Evolutionary conservation across 2,888 invertebrate species (phyloP).

Genomic region (Drosophila nr. fundita): DNA sequence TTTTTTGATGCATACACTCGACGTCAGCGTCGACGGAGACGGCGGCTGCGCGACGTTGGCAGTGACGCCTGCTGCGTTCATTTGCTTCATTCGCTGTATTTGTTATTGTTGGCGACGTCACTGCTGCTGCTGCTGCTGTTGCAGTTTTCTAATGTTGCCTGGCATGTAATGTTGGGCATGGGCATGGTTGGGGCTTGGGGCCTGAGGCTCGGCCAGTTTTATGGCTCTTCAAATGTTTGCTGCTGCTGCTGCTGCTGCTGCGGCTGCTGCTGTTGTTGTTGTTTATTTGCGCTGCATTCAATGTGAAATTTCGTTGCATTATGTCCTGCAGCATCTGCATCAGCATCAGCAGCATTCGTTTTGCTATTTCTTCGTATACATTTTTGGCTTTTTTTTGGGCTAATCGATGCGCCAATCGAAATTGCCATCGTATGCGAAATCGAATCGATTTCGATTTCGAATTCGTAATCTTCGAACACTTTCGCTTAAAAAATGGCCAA

Average conservation of each 20-base stretch:
- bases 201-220: slow-evolving; percentile 65
- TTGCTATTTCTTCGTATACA: slow-evolving; percentile 11
- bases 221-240: slow-evolving; percentile 74
- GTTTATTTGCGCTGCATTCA: slow-evolving; percentile 52
- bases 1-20: slow-evolving; percentile 79
- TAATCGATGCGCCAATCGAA: slow-evolving; percentile 26
- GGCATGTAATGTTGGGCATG: slow-evolving; percentile 70
- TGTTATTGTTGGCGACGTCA: slow-evolving; percentile 32
- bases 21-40: slow-evolving; percentile 41
- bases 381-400: slow-evolving; percentile 3
- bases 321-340: slow-evolving; percentile 42
- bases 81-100: slow-evolving; percentile 62
- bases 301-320: slow-evolving; percentile 48
- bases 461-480: slow-evolving; percentile 23
- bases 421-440: neutral
- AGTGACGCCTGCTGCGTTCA: slow-evolving; percentile 50
- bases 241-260: slow-evolving; percentile 13
- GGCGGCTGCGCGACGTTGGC: slow-evolving; percentile 12
- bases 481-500: slow-evolving; percentile 18
- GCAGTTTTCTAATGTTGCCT: slow-evolving; percentile 77
- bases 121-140: slow-evolving; percentile 47
- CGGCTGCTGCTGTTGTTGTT: slow-evolving; percentile 24
- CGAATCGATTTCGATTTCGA: slow-evolving; percentile 13
- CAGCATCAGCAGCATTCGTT: slow-evolving; percentile 16
- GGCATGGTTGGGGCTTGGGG: slow-evolving; percentile 69